Base-by-base conservation (phyloP, 2,888 invertebrate species). In the Bhutanitis thaidina region DNA sequence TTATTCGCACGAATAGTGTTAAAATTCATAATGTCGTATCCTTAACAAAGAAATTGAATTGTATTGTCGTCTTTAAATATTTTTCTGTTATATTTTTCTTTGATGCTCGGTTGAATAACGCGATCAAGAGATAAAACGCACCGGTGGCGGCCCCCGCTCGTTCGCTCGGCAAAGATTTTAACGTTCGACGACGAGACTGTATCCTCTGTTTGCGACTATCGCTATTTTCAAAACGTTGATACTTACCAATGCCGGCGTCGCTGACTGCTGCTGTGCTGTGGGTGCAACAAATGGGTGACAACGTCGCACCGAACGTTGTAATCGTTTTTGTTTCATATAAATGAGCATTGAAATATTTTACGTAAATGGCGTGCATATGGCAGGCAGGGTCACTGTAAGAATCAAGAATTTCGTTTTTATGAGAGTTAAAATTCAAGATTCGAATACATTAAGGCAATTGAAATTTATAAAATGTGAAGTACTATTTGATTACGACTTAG, bases 121-220 rank as follows among this genome's bases (percentile, higher is more conserved):
- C 80, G 86, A 85, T 85, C 81, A 82, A 81, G 78, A 83, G 80
- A 86, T 84, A 83, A 84, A 83, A 82, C 78, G 77, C 76, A 79
- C 72, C 58, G 73, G 63, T 67, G 77, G 74, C 71, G 73, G 59
- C 67, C 34, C 60, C 64, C 64, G 57, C 68, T 70, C 71, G 71
- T 67, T 69, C 69, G 70, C 71, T 70, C 64, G 69, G 66, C 67
- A 71, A 74, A 75, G 70, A 73, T 77, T 77, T 75, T 65, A 64
- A 65, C 62, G 41, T 34, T 27, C 30, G 51, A 7, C 13, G 41
- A 37, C 9, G 41, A 41, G 20, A 44, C 37, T 43, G 15, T 30
- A 13, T 32, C 29, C 40, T 20, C 39, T 44, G 38, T 45, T 35
- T n/a, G 9, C 25, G 12, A 39, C 60, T 61, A 66, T 59, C 63